These are phyloP conservation scores for Xestia c-nigrum DNA, from an alignment of 2,888 invertebrate genomes.

Conservation along the genomic window DNA sequence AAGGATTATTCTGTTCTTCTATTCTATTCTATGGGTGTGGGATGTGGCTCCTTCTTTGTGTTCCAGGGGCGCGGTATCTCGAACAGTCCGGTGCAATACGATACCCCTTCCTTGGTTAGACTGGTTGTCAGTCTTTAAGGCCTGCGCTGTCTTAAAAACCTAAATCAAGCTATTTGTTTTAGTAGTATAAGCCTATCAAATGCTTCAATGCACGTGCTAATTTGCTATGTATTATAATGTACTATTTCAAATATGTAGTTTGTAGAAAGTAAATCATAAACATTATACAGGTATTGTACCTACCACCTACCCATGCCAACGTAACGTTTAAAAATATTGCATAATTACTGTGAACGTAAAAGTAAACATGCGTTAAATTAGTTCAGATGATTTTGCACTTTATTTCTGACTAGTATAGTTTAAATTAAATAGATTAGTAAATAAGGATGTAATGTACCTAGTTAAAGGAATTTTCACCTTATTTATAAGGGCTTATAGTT, in stretches of 20 bases:
- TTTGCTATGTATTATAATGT: slow-evolving; percentile 17
- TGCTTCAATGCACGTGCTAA: slow-evolving; percentile 2
- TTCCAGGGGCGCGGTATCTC: too few relatives aligned
- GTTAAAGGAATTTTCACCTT: slow-evolving; percentile 12
- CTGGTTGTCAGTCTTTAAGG: not conserved
- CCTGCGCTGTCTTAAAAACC: not conserved
- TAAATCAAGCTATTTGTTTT: slow-evolving; percentile 2
- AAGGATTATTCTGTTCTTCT: too few relatives aligned
- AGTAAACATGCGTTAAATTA: slow-evolving; percentile 23
- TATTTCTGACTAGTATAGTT: slow-evolving; percentile 3
- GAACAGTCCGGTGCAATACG: too few relatives aligned
- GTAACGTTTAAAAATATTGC: slow-evolving; percentile 16
- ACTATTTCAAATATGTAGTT: slow-evolving; percentile 8
- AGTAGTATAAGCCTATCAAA: not conserved
- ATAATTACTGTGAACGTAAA: slow-evolving; percentile 24
- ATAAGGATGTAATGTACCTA: slow-evolving; percentile 11
- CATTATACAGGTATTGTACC: slow-evolving; percentile 12
- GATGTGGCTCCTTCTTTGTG: too few relatives aligned
- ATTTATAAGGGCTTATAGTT: slow-evolving; percentile 4
- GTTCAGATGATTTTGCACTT: slow-evolving; percentile 12
- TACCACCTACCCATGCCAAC: not conserved
- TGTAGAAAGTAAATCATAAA: not conserved
- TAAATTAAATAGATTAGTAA: not conserved
- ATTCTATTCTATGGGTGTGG: too few relatives aligned
- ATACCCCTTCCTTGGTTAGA: not conserved